phyloP scores from a whole-genome alignment of 2,113 vertebrate genomes.

The Gymnorhina tibicen region DNA sequence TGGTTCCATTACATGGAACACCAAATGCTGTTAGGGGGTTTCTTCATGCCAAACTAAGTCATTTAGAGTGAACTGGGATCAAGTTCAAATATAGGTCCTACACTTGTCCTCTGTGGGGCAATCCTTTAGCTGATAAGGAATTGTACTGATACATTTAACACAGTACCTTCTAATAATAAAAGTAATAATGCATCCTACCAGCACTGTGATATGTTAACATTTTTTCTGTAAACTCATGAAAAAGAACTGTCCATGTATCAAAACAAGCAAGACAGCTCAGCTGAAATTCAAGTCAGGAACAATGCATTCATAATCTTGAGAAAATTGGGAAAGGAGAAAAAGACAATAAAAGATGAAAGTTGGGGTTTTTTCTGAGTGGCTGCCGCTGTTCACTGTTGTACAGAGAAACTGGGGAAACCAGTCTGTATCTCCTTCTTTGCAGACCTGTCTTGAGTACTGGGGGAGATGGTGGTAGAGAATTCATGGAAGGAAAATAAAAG shows the following conservation, averaged over 20 bases:
- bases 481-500: not conserved
- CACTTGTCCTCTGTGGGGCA: not conserved
- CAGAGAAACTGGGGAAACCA: not conserved
- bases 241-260: not conserved
- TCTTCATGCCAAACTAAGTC: not conserved
- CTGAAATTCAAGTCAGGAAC: not conserved
- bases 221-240: not conserved
- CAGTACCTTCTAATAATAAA: not conserved
- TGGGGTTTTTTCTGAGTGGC: not conserved
- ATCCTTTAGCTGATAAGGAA: not conserved
- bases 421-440: not conserved
- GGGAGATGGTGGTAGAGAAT: not conserved
- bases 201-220: not conserved
- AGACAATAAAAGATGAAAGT: not conserved
- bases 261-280: not conserved
- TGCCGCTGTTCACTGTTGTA: not conserved
- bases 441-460: not conserved
- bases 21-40: not conserved
- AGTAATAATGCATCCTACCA: not conserved
- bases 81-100: not conserved
- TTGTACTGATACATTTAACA: not conserved
- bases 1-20: not conserved
- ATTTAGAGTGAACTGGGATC: not conserved
- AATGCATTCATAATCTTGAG: not conserved
- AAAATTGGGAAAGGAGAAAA: not conserved